These are phyloP conservation scores for Platyrinchus mystaceus DNA, from an alignment of 2,797 vertebrate species.

Conservation along the genomic window DNA sequence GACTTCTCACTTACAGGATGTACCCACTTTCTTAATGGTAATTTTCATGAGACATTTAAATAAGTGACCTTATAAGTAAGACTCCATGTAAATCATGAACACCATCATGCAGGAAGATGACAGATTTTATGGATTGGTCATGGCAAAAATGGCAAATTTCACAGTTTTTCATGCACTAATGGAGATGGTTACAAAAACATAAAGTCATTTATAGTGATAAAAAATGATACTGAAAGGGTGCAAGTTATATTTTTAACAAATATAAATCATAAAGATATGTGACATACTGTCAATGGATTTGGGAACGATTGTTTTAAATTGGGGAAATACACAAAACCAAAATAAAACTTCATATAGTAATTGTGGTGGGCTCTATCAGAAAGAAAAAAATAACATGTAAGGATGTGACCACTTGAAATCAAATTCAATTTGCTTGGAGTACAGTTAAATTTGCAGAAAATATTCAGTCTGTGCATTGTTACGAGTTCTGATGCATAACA, in stretches of 20 bases:
- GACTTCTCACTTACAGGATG: background rate
- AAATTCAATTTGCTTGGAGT: background rate
- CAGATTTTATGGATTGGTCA: constrained; percentile 38
- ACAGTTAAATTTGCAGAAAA: background rate
- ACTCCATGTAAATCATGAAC: background rate
- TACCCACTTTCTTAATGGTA: background rate
- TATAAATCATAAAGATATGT: background rate
- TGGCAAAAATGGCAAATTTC: constrained; percentile 52
- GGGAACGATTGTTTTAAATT: background rate
- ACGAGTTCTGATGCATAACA: background rate
- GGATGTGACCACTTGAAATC: background rate
- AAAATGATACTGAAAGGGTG: background rate
- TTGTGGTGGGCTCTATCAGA: background rate
- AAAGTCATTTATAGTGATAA: constrained; percentile 14
- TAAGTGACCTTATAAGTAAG: background rate
- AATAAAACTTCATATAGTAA: background rate
- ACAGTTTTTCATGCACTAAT: constrained; percentile 39
- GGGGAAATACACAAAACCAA: background rate
- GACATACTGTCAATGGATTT: background rate
- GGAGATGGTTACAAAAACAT: constrained; percentile 18
- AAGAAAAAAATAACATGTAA: background rate
- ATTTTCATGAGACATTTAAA: constrained; percentile 33
- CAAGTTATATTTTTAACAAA: constrained; percentile 10
- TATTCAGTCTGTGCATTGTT: background rate
- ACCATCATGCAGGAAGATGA: background rate